Evolutionary conservation across 2,888 invertebrate species (phyloP).

Genomic region (Alitta virens): DNA sequence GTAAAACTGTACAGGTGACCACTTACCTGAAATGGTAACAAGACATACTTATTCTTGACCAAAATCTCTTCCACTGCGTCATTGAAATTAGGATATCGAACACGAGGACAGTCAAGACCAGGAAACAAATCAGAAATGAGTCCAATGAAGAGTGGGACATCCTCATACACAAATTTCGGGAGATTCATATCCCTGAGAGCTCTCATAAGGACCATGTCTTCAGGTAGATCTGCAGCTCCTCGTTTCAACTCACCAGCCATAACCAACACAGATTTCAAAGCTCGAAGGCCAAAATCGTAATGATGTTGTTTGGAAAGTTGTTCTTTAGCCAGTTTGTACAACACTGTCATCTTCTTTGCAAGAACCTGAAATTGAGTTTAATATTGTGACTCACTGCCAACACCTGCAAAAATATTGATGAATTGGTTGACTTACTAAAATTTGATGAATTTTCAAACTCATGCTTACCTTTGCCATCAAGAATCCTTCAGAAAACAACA

Average conservation of each 20-base stretch:
- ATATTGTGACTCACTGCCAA: too few species aligned
- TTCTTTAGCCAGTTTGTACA: slow-evolving; percentile 81
- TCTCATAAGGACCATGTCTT: slow-evolving; percentile 85
- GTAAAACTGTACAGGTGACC: background rate
- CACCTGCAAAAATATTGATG: too few species aligned
- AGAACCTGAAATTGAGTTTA: too few species aligned
- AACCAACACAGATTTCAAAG: slow-evolving; percentile 84
- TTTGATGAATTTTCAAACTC: too few species aligned
- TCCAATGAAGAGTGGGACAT: slow-evolving; percentile 84
- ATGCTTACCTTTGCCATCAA: slow-evolving; percentile 72
- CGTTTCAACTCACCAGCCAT: slow-evolving; percentile 88
- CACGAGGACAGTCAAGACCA: slow-evolving; percentile 82
- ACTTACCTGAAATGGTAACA: slow-evolving; percentile 69
- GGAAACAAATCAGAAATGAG: slow-evolving; percentile 87
- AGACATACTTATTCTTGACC: slow-evolving; percentile 67
- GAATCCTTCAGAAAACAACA: slow-evolving; percentile 89
- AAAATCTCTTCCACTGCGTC: slow-evolving; percentile 73
- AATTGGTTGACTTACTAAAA: too few species aligned
- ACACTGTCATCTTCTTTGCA: slow-evolving; percentile 90
- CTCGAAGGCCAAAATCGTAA: slow-evolving; percentile 90
- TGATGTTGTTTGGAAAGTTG: slow-evolving; percentile 90
- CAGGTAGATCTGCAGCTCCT: slow-evolving; percentile 74
- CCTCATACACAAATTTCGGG: slow-evolving; percentile 89
- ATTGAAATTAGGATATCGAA: slow-evolving; percentile 84
- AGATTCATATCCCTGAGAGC: slow-evolving; percentile 89